Evolutionary conservation across 2,797 vertebrate species (phyloP).

Genomic region (Falco berigora): DNA sequence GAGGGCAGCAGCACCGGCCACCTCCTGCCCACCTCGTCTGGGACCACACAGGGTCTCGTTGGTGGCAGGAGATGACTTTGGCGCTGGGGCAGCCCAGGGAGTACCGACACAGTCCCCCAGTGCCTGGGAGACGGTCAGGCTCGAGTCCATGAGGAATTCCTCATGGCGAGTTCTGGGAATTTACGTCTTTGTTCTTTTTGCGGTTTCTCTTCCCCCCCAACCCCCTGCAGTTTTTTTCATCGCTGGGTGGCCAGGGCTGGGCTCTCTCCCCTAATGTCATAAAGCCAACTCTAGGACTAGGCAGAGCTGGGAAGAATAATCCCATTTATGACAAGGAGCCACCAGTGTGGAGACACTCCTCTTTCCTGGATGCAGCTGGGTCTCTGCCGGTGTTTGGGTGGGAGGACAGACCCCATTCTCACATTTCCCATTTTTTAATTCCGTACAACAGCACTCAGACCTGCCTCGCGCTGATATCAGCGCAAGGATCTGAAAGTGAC

Average conservation of each 20-base stretch:
- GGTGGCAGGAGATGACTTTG: background rate
- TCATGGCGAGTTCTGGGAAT: background rate
- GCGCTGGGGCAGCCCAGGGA: background rate
- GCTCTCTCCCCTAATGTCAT: background rate
- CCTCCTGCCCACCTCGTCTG: background rate
- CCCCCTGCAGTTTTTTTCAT: background rate
- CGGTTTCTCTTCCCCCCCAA: background rate
- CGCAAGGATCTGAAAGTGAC: background rate
- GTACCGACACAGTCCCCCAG: background rate
- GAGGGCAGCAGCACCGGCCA: background rate
- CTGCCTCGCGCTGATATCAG: background rate
- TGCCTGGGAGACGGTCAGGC: background rate
- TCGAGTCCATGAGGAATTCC: background rate
- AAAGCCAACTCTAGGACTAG: background rate
- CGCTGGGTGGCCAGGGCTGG: slow-evolving; percentile 34
- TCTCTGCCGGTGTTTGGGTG: background rate
- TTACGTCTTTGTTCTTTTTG: background rate
- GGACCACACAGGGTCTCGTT: background rate
- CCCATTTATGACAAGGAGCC: background rate
- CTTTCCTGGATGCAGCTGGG: background rate
- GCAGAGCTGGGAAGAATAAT: background rate
- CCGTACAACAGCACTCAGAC: background rate
- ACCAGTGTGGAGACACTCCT: background rate
- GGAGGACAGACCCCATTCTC: background rate
- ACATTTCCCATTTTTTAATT: background rate